Conservation (phyloP, 2,888 invertebrate species). For the Diplazon laetatorius region DNA sequence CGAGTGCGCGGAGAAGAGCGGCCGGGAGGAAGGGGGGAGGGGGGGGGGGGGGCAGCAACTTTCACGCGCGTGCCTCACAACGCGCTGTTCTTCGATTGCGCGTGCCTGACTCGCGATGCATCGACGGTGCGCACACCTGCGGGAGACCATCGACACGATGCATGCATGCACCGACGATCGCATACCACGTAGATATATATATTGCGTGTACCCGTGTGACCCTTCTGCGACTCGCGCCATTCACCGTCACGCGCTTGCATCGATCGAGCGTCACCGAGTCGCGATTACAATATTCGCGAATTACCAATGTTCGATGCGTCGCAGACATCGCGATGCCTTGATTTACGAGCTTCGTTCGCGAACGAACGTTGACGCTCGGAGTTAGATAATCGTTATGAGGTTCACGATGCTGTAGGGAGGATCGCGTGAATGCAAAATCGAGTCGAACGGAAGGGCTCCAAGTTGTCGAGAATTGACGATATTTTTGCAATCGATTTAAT, state of each 20-base stretch:
- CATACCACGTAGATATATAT: too few species aligned
- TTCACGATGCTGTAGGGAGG: too few species aligned
- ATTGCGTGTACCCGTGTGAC: slow-evolving; percentile 74
- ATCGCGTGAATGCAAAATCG: too few species aligned
- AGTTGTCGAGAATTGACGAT: too few species aligned
- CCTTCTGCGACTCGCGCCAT: slow-evolving; percentile 53
- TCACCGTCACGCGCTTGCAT: not conserved
- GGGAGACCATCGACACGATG: slow-evolving; percentile 23
- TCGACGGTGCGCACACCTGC: slow-evolving; percentile 44
- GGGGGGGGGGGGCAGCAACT: slow-evolving; percentile 56
- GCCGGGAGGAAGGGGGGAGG: slow-evolving; percentile 41
- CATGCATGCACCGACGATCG: slow-evolving; percentile 54
- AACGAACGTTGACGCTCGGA: not conserved
- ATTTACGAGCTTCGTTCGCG: slow-evolving; percentile 28
- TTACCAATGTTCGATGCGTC: slow-evolving; percentile 63
- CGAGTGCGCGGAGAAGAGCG: slow-evolving; percentile 5
- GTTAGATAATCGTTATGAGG: not conserved
- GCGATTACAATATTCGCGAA: slow-evolving; percentile 64
- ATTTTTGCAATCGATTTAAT: too few species aligned
- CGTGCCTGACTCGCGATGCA: slow-evolving; percentile 55
- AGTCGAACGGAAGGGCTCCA: too few species aligned
- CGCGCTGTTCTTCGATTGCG: slow-evolving; percentile 56
- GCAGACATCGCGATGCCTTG: slow-evolving; percentile 11
- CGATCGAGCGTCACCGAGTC: not conserved
- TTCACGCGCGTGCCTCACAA: slow-evolving; percentile 65